Evolutionary conservation across 37 sponge, comb jelly and placozoan species (phyloP), one percentile per base, ranked within the genome.

Genomic region (Axinella damicornis): DNA sequence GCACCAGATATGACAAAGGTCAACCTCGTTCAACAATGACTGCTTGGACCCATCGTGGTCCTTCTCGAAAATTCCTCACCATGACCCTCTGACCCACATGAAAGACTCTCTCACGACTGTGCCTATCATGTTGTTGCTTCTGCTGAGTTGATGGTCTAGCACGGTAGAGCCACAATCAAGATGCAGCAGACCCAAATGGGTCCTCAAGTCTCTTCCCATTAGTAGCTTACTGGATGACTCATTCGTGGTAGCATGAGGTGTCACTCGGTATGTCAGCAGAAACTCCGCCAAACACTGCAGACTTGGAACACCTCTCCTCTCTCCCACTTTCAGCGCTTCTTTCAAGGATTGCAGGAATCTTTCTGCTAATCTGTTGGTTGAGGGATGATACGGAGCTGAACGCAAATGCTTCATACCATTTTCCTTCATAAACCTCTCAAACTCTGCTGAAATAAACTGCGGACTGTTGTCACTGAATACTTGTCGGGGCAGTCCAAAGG

Each of bases 391-490:
- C 25, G 79, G 82, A 0, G 71, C 32, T 17, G 71, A 21, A 0
- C 37, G 37, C 1, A 81, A 20, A 33, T 77, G 82, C 16, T 40
- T 34, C 20, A 78, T 21, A 12, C 64, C 46, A 62, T 78, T 78
- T 0, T 14, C 27, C 13, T 60, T 58, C 77, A 63, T 61, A 24
- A 61, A 78, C n/a, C 1, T 36, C 79, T 78, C 24, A 27, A 78
- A 78, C 13, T 14, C 65, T 5, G n/a, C 37, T 4, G 65, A n/a
- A 13, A 35, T 38, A 33, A 78, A 78, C 61, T 62, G 64, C 15
- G 79, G 40, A 16, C 79, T 65, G 61, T 78, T 78, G 27, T 78
- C 79, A 13, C 71, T 61, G 1, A 81, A 71, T 20, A 77, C 20
- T n/a, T 54, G 33, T 25, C 28, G 65, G 0, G 85, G 83, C 9